Evolutionary conservation across 1,140 invertebrate species (phyloP).

Genomic region (Euschistus heros): DNA sequence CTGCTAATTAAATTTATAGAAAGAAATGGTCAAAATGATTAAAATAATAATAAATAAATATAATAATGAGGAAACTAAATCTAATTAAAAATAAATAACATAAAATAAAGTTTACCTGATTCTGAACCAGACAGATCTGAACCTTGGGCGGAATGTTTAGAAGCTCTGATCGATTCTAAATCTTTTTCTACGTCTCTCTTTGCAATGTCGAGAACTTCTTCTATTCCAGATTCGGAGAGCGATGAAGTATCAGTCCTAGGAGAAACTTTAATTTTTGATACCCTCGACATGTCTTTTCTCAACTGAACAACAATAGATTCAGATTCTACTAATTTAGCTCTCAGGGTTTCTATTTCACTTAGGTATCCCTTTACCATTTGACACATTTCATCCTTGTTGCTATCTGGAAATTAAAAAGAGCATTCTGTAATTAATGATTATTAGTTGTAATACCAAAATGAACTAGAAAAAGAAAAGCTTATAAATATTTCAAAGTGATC

Average conservation of each 20-base stretch:
- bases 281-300: conserved; percentile 39
- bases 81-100: background rate
- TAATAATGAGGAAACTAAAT: background rate
- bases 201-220: conserved; percentile 40
- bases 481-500: background rate
- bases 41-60: too few species aligned
- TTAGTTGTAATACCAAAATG: too few species aligned
- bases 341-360: conserved; percentile 81
- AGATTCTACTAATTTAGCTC: conserved; percentile 76
- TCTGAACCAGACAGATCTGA: conserved; percentile 37
- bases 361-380: conserved; percentile 72
- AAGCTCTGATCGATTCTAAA: conserved; percentile 36
- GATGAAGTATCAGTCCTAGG: conserved; percentile 17
- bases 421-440: too few species aligned
- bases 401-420: conserved; percentile 25
- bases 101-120: conserved; percentile 24
- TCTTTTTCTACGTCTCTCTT: conserved; percentile 44
- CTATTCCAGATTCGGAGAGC: conserved; percentile 10
- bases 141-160: background rate
- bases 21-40: too few species aligned
- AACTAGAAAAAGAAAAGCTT: too few species aligned
- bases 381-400: conserved; percentile 38
- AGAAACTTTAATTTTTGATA: conserved; percentile 24
- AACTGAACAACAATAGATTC: conserved; percentile 74
- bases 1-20: too few species aligned